Percentiles rank a stretch among this genome's conserved stretches.
Evolutionary conservation across 2,888 invertebrate species (phyloP).

Genomic region (Prenolepis imparis): DNA sequence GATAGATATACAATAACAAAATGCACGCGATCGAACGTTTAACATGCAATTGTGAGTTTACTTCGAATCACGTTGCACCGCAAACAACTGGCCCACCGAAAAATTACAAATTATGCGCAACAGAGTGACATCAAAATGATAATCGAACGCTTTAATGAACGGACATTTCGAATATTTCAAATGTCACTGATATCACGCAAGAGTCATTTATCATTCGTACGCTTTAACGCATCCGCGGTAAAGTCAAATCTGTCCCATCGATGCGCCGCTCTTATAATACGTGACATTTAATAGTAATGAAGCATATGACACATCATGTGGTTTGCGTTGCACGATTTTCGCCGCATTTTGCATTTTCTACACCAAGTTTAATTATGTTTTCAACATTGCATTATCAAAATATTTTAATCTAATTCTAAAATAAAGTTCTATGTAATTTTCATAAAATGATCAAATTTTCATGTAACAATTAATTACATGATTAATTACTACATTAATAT

Average conservation of each 20-base stretch:
- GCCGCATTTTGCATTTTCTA: neutral
- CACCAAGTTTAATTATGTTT: neutral
- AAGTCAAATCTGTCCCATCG: constrained; percentile 37
- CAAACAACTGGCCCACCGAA: neutral
- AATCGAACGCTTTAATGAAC: constrained; percentile 31
- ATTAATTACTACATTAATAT: neutral
- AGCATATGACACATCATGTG: neutral
- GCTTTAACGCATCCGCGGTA: constrained; percentile 26
- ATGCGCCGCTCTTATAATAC: constrained; percentile 23
- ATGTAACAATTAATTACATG: neutral
- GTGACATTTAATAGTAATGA: constrained; percentile 45
- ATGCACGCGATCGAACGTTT: neutral
- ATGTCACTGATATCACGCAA: constrained; percentile 25
- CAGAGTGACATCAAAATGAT: constrained; percentile 32
- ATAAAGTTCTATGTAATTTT: neutral
- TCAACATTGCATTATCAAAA: neutral
- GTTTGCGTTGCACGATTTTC: constrained; percentile 27
- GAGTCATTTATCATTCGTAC: constrained; percentile 31
- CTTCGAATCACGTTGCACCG: neutral
- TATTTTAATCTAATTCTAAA: constrained; percentile 3
- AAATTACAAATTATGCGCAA: constrained; percentile 27
- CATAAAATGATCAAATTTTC: neutral
- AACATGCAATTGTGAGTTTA: constrained; percentile 13
- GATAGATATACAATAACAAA: neutral
- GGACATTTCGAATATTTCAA: constrained; percentile 36